Evolutionary conservation across 2,113 vertebrate species (phyloP).

Genomic region (Drymodes brunneopygia): DNA sequence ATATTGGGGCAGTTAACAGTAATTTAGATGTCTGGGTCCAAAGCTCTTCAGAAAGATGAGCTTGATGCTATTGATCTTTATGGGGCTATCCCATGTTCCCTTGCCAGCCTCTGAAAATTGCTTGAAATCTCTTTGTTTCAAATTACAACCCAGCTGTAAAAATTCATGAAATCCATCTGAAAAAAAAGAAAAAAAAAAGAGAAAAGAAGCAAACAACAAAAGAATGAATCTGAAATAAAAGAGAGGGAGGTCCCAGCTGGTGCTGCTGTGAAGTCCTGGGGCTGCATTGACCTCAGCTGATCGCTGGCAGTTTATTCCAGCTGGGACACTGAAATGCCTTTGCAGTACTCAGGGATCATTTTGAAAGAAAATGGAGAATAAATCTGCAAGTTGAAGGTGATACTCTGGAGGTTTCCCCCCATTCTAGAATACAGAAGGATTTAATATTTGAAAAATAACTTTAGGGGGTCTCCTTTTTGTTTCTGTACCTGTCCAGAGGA

Average conservation of each 20-base stretch:
- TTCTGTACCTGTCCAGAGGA: not conserved
- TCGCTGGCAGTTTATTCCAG: not conserved
- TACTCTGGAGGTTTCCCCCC: accelerated
- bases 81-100: not conserved
- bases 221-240: not conserved
- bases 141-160: not conserved
- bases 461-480: not conserved
- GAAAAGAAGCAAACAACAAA: not conserved
- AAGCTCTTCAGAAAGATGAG: not conserved
- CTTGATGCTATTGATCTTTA: not conserved
- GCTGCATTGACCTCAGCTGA: not conserved
- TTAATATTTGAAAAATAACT: not conserved
- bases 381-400: not conserved
- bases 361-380: not conserved
- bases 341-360: not conserved
- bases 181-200: not conserved
- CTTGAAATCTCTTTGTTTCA: not conserved
- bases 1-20: not conserved
- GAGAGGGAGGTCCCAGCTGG: not conserved
- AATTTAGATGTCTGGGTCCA: not conserved
- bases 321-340: not conserved
- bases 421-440: not conserved
- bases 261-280: not conserved
- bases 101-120: not conserved
- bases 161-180: not conserved